phyloP scores from a whole-genome alignment of 1,140 invertebrate species.

The Trachymyrmex septentrionalis region DNA sequence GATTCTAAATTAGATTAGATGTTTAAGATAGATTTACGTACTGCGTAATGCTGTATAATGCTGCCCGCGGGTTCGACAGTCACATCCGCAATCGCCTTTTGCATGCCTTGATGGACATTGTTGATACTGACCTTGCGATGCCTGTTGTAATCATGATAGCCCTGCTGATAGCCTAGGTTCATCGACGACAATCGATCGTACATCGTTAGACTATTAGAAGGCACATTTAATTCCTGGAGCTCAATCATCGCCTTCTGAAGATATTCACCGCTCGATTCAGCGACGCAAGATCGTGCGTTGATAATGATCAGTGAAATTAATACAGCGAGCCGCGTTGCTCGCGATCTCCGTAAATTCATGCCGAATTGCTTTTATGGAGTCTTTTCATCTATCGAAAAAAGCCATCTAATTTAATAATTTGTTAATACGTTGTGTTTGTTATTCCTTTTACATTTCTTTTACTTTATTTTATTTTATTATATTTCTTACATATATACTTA shows the following conservation, averaged over 20 bases:
- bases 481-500: slow-evolving; percentile 1
- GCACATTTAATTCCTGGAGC: slow-evolving; percentile 74
- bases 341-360: slow-evolving; percentile 31
- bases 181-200: slow-evolving; percentile 34
- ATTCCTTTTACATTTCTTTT: not conserved
- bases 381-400: not conserved
- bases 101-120: not conserved
- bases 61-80: slow-evolving; percentile 17
- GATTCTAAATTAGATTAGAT: not conserved
- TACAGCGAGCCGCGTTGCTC: slow-evolving; percentile 16
- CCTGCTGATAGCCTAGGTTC: slow-evolving; percentile 21
- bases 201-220: slow-evolving; percentile 24
- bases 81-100: not conserved
- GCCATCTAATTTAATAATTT: not conserved
- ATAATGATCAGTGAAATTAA: slow-evolving; percentile 45
- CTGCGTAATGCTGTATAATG: slow-evolving; percentile 58
- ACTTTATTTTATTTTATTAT: not conserved
- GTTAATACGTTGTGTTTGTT: not conserved
- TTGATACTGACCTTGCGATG: slow-evolving; percentile 50
- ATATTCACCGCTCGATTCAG: slow-evolving; percentile 78
- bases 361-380: not conserved
- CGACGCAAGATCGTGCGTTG: slow-evolving; percentile 17
- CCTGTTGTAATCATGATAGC: not conserved
- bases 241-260: slow-evolving; percentile 78
- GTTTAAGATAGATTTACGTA: slow-evolving; percentile 21